These are phyloP conservation scores for Aquatica leii DNA, from an alignment of 2,888 invertebrate genomes.

Conservation along the genomic window DNA sequence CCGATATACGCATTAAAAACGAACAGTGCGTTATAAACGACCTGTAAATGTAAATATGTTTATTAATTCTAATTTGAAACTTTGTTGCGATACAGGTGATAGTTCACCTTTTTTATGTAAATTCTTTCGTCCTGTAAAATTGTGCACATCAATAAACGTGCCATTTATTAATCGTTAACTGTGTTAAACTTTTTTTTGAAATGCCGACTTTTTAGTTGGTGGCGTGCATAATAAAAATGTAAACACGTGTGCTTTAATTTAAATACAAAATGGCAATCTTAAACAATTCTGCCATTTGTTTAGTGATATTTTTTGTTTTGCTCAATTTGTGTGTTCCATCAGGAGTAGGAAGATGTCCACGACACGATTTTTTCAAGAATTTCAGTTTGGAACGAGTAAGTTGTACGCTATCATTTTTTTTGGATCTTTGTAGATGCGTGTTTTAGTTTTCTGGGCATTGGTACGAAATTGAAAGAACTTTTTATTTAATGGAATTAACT, in stretches of 20 bases:
- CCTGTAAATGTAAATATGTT: conserved; percentile 18
- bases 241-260: conserved; percentile 13
- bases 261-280: conserved; percentile 22
- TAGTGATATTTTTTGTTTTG: conserved; percentile 36
- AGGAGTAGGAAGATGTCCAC: conserved; percentile 74
- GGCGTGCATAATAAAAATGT: conserved; percentile 21
- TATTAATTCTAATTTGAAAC: conserved; percentile 32
- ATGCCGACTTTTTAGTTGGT: not conserved
- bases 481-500: conserved; percentile 76
- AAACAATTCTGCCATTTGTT: conserved; percentile 36
- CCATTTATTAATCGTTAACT: conserved; percentile 11
- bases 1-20: too few species aligned
- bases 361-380: conserved; percentile 70
- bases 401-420: conserved; percentile 40
- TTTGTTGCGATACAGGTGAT: conserved; percentile 25
- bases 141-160: conserved; percentile 11
- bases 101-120: conserved; percentile 36
- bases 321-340: conserved; percentile 48
- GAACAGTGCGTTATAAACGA: too few species aligned
- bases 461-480: conserved; percentile 80
- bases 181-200: conserved; percentile 13
- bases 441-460: conserved; percentile 73
- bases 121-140: conserved; percentile 23
- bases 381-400: conserved; percentile 73
- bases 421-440: conserved; percentile 15